A percentile compares a stretch with the other conserved stretches of the same genome.
These are phyloP conservation scores for Aphelenchoides bicaudatus DNA, from an alignment of 2,888 invertebrate species.

Conservation along the genomic window DNA sequence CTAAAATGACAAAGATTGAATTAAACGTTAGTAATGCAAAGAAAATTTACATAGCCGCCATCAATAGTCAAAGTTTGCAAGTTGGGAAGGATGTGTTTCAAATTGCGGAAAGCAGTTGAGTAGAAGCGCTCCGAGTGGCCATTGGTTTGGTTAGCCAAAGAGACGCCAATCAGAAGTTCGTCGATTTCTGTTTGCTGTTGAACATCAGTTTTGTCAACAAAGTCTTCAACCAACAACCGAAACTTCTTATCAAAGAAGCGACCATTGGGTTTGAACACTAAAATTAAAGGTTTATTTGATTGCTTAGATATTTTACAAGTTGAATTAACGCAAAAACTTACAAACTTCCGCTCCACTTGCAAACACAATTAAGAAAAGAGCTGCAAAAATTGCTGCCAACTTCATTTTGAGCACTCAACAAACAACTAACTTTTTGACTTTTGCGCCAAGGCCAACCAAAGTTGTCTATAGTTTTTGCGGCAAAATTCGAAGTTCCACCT, in stretches of 20 bases:
- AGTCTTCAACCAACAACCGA: constrained; percentile 9
- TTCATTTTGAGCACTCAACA: too few species aligned
- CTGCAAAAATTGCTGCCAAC: too few species aligned
- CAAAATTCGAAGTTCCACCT: too few species aligned
- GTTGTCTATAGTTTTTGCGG: too few species aligned
- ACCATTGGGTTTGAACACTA: constrained; percentile 2
- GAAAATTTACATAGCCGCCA: constrained; percentile 15
- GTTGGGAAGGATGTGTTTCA: not conserved
- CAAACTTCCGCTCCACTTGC: too few species aligned
- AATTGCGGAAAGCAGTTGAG: constrained; percentile 6
- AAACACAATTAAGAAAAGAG: too few species aligned
- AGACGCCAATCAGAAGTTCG: constrained; percentile 12
- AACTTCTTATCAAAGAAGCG: constrained; percentile 14
- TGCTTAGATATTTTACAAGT: not conserved
- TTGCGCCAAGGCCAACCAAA: too few species aligned
- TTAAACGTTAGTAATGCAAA: too few species aligned
- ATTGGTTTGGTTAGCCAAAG: constrained; percentile 2
- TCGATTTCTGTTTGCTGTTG: constrained; percentile 8
- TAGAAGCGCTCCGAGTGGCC: constrained; percentile 5
- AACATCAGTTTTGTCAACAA: not conserved
- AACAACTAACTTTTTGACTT: too few species aligned
- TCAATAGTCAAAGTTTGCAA: constrained; percentile 5
- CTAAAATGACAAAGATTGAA: too few species aligned
- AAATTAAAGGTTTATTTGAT: not conserved
- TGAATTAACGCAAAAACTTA: too few species aligned